These are phyloP conservation scores for Bellardia bayeri DNA, from an alignment of 2,888 invertebrate genomes.

Conservation along the genomic window DNA sequence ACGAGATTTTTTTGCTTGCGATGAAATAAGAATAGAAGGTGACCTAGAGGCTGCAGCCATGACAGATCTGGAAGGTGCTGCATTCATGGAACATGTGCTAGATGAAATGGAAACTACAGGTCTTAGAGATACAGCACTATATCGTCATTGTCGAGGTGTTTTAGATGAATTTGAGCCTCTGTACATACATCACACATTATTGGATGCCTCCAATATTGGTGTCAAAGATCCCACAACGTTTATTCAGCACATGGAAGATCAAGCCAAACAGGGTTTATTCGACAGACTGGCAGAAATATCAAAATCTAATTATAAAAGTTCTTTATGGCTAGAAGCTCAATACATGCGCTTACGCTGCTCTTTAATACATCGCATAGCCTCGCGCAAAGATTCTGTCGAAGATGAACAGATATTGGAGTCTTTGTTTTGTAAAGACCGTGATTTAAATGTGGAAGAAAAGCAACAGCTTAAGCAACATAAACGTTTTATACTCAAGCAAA, in stretches of 20 bases:
- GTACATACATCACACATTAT: conserved; percentile 81
- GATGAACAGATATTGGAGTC: conserved; percentile 81
- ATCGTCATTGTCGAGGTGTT: conserved; percentile 81
- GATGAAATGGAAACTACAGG: conserved; percentile 81
- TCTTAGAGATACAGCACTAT: conserved; percentile 80
- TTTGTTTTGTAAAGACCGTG: conserved; percentile 82
- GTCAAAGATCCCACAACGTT: conserved; percentile 80
- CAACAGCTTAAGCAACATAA: conserved; percentile 83
- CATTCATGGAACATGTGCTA: conserved; percentile 80
- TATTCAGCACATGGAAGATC: conserved; percentile 81
- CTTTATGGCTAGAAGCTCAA: conserved; percentile 82
- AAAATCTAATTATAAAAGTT: conserved; percentile 80
- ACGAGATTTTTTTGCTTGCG: conserved; percentile 79
- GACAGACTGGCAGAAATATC: conserved; percentile 80
- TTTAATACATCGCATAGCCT: conserved; percentile 81
- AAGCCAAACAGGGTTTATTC: conserved; percentile 80
- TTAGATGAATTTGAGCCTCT: conserved; percentile 82
- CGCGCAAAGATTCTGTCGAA: conserved; percentile 79
- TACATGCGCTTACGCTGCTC: conserved; percentile 83
- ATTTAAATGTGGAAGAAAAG: conserved; percentile 79
- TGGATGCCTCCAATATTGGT: conserved; percentile 80
- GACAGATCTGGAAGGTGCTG: conserved; percentile 77
- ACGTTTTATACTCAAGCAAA: conserved; percentile 83
- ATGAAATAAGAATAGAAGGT: conserved; percentile 78
- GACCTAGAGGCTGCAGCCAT: conserved; percentile 77